These are phyloP conservation scores for Manis pentadactyla DNA, from an alignment of 2,797 vertebrate genomes.

Conservation along the genomic window DNA sequence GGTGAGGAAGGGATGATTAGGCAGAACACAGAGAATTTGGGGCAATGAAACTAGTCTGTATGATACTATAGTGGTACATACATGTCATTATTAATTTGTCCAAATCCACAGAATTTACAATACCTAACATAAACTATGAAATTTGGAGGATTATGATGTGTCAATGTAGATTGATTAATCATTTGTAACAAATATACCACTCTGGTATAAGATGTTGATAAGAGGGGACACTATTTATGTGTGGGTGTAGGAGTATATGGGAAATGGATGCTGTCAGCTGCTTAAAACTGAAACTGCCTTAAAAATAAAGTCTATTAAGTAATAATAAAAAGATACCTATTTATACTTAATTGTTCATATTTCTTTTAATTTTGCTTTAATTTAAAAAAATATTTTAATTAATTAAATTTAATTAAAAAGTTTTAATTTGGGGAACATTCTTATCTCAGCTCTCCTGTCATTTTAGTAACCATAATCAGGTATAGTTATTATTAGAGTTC, in stretches of 20 bases:
- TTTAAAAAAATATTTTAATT: not conserved
- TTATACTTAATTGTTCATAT: not conserved
- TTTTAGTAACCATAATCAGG: too few species aligned
- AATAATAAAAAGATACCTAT: not conserved
- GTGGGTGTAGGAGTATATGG: not conserved
- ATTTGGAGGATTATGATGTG: not conserved
- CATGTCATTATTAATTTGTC: not conserved
- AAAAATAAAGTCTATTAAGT: not conserved
- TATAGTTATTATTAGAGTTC: not conserved
- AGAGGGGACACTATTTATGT: too few species aligned
- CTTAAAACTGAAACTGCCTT: not conserved
- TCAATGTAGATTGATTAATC: too few species aligned
- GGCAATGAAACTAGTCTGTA: not conserved
- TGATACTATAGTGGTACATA: not conserved
- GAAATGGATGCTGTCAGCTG: too few species aligned
- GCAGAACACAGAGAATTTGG: not conserved
- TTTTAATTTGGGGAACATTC: too few species aligned
- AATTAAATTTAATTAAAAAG: too few species aligned
- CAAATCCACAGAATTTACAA: not conserved
- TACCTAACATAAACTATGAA: not conserved
- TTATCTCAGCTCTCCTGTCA: too few species aligned
- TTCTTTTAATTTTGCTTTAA: not conserved
- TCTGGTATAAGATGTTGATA: not conserved
- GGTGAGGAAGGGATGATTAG: not conserved
- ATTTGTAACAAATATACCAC: not conserved